Base-by-base conservation (phyloP, 1,140 invertebrate genomes). In the Scaptodrosophila lebanonensis region DNA sequence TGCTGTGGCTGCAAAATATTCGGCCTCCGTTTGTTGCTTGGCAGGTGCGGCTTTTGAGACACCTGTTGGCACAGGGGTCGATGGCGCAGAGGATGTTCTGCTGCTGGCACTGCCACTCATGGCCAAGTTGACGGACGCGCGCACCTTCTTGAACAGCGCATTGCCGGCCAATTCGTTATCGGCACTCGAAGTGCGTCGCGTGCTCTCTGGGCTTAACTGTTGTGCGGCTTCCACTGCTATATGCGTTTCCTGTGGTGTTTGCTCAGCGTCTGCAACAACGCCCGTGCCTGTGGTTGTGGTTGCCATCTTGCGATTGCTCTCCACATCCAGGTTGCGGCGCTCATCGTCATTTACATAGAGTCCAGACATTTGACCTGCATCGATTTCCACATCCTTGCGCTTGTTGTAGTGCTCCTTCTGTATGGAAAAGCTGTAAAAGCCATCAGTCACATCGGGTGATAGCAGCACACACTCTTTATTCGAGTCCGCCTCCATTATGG, bases 81-180 rank as follows among this genome's bases (percentile, higher is more conserved):
- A 25, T 4, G 22, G 22, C 22, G 22, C 8, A 8, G 3, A 4
- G 8, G 22, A 25, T 25, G 27, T 48, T 8, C 66, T 68, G 2
- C 53, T 60, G 1, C 56, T 18, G 3, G 65, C 38, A 8, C 25
- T 84, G 17, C 59, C 54, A 44, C 40, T 66, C 66, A 85, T 86
- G 44, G 85, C 69, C 52, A 65, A 29, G 15, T 87, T 84, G 1
- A 86, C 85, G 4, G 79, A 73, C 27, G 83, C 82, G n/a, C 85
- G 73, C 3, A 87, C 84, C 52, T 87, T 87, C 29, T 86, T 87
- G 18, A 87, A 87, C 5, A 87, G 65, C 0, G 86, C 85, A 63
- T 87, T 85, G 1, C 66, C 85, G 1, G 85, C 82, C 43, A 87
- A 52, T 42, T 87, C 87, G 38, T 86, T 86, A 13, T 82, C 77